phyloP scores from a whole-genome alignment of 2,113 vertebrate species.

The Callocephalon fimbriatum region DNA sequence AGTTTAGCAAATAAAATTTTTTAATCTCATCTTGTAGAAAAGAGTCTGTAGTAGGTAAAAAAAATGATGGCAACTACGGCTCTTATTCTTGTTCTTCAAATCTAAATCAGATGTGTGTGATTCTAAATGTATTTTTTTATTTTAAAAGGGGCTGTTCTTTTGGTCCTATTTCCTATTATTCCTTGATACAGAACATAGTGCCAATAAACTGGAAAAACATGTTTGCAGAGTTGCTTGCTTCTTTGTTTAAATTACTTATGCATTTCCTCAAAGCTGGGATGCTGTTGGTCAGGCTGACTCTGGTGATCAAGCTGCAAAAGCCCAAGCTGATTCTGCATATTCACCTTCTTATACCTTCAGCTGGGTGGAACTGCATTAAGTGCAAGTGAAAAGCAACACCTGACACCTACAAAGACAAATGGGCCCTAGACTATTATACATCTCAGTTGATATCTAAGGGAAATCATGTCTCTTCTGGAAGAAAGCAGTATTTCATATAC shows the following conservation, averaged over 20 bases:
- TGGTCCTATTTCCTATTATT: not conserved
- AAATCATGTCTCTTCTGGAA: not conserved
- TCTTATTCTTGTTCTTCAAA: not conserved
- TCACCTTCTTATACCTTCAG: constrained; percentile 12
- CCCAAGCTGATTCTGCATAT: not conserved
- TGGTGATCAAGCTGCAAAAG: not conserved
- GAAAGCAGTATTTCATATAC: not conserved
- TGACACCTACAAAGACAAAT: not conserved
- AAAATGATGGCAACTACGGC: not conserved
- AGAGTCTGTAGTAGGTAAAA: not conserved
- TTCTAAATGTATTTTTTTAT: not conserved
- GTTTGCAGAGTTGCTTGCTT: not conserved
- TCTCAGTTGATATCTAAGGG: not conserved
- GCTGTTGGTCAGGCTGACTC: not conserved
- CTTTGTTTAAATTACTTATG: not conserved
- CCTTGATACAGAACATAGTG: not conserved
- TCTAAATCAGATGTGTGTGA: not conserved
- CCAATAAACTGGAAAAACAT: not conserved
- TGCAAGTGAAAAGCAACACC: not conserved
- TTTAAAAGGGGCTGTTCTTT: not conserved
- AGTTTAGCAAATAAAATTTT: not conserved
- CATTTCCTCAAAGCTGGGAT: not conserved
- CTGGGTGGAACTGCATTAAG: not conserved
- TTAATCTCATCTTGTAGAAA: not conserved
- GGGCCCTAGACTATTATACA: not conserved